Evolutionary conservation across 2,888 invertebrate species (phyloP).

Genomic region (Platycheirus rosarum): DNA sequence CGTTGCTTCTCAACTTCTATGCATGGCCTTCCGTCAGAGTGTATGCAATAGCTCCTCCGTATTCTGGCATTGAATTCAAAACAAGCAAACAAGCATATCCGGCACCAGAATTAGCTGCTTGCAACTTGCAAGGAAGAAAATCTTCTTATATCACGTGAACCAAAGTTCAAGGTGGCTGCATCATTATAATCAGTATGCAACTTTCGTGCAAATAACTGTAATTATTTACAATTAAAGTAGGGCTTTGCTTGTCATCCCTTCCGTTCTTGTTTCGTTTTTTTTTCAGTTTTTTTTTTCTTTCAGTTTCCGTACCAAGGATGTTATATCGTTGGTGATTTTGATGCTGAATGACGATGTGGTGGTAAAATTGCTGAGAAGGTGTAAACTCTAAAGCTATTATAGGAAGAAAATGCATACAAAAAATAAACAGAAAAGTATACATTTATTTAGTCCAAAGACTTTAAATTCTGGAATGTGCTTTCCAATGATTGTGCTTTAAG

Average conservation of each 20-base stretch:
- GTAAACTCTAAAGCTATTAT: no score
- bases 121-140: background rate
- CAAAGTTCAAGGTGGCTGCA: slow-evolving; percentile 70
- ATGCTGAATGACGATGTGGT: no score
- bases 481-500: no score
- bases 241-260: slow-evolving; percentile 53
- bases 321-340: background rate
- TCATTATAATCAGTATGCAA: slow-evolving; percentile 71
- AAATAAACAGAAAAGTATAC: no score
- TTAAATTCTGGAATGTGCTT: no score
- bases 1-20: no score
- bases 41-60: no score
- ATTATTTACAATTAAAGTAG: slow-evolving; percentile 70
- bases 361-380: no score
- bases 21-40: no score
- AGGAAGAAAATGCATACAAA: no score
- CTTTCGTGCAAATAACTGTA: slow-evolving; percentile 60
- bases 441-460: no score
- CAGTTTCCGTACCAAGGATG: slow-evolving; percentile 3
- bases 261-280: slow-evolving; percentile 36
- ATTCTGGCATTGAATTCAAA: background rate
- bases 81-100: slow-evolving; percentile 30
- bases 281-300: background rate
- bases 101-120: slow-evolving; percentile 24
- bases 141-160: slow-evolving; percentile 34